These are phyloP conservation scores for Pardosa pseudoannulata DNA, from an alignment of 2,888 invertebrate species.

Conservation along the genomic window DNA sequence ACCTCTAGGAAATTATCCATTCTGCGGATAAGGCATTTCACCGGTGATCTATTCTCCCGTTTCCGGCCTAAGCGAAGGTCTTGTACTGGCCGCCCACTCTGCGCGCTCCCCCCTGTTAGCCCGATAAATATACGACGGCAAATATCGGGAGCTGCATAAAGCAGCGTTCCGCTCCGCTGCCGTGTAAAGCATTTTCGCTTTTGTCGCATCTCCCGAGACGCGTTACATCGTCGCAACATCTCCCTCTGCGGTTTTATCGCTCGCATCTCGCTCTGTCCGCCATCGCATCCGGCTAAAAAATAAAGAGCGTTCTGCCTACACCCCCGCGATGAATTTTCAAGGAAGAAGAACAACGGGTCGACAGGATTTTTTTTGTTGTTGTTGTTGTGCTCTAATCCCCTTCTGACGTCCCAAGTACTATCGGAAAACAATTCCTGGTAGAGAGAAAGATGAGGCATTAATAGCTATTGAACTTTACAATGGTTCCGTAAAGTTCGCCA, in stretches of 20 bases:
- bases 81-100: conserved; percentile 2
- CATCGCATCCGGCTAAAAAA: conserved; percentile 7
- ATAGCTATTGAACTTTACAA: too few relatives aligned
- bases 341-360: background rate
- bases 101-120: background rate
- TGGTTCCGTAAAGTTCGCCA: too few relatives aligned
- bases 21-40: background rate
- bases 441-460: too few relatives aligned
- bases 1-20: too few relatives aligned
- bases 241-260: background rate
- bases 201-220: too few relatives aligned
- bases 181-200: too few relatives aligned
- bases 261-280: background rate
- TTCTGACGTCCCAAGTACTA: background rate
- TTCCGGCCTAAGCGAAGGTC: conserved; percentile 30
- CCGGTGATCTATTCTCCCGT: background rate
- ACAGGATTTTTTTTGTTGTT: background rate
- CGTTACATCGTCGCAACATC: too few relatives aligned
- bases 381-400: background rate
- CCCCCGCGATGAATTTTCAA: background rate
- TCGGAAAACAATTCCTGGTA: too few relatives aligned
- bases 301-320: background rate
- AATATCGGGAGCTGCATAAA: background rate
- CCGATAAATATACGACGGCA: conserved; percentile 8
- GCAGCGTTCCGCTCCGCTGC: too few relatives aligned